Conservation (phyloP, 64 coral and sea anemone species). For the Exaiptasia diaphana region DNA sequence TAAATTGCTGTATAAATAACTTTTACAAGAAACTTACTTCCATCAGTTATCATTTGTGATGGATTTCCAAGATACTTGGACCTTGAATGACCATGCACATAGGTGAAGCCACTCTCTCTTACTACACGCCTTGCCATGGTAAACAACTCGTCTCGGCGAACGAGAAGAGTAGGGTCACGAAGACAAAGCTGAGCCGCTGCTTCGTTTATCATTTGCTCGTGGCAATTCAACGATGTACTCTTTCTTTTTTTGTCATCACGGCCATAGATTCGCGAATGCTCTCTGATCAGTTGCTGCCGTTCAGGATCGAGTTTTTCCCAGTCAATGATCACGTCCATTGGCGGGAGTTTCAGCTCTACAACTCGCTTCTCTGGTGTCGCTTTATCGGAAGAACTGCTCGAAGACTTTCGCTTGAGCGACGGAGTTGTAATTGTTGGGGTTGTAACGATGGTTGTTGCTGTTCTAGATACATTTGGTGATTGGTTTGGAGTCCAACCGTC, state of each 20-base stretch:
- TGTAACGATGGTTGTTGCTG: conserved; percentile 23
- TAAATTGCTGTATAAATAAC: too few species aligned
- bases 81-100: conserved; percentile 95
- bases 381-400: conserved; percentile 44
- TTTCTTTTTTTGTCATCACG: conserved; percentile 95
- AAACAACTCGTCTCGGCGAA: conserved; percentile 95
- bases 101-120: conserved; percentile 95
- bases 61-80: too few species aligned
- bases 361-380: conserved; percentile 68
- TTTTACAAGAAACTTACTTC: too few species aligned
- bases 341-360: conserved; percentile 93
- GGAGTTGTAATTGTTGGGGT: background rate
- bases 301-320: conserved; percentile 98
- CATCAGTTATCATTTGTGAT: too few species aligned
- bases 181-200: conserved; percentile 97
- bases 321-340: conserved; percentile 99
- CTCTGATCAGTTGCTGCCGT: conserved; percentile 91
- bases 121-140: conserved; percentile 95
- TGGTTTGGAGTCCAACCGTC: conserved; percentile 78
- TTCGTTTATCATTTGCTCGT: conserved; percentile 99
- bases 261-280: conserved; percentile 96
- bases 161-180: conserved; percentile 91
- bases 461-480: conserved; percentile 47
- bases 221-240: conserved; percentile 74
- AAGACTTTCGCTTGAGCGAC: conserved; percentile 46